phyloP scores from a whole-genome alignment of 2,113 vertebrate species.

The Puffinus mauretanicus region DNA sequence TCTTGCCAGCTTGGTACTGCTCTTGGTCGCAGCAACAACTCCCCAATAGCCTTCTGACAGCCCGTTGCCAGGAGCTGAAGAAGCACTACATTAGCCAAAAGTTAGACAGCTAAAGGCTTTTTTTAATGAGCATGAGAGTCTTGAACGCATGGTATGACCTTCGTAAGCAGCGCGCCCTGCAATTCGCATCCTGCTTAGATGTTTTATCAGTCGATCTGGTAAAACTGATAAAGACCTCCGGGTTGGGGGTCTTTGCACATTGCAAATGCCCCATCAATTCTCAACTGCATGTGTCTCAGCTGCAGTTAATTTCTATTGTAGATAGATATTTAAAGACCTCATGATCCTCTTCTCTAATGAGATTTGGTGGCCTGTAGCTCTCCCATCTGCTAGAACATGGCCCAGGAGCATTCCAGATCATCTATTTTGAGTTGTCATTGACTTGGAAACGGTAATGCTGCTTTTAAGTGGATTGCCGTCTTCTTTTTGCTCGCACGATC shows the following conservation, averaged over 20 bases:
- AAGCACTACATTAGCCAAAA: neutral
- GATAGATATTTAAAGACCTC: neutral
- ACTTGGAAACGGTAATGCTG: neutral
- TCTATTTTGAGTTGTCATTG: neutral
- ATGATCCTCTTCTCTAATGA: neutral
- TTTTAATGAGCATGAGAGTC: neutral
- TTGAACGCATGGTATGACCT: neutral
- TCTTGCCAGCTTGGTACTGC: neutral
- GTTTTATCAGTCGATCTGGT: too few relatives aligned
- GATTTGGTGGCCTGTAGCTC: neutral
- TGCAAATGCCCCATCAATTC: neutral
- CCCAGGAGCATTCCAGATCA: neutral
- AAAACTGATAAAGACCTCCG: rapidly evolving
- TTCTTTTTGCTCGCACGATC: neutral
- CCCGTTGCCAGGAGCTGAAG: neutral
- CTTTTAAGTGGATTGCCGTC: neutral
- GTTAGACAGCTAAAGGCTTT: neutral
- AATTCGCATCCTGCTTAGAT: neutral
- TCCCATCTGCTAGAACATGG: neutral
- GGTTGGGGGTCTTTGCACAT: neutral
- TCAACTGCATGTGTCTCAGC: neutral
- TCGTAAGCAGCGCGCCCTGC: neutral
- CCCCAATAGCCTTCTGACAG: neutral
- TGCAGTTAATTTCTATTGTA: neutral
- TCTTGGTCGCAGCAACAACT: neutral